A percentile compares a stretch with the other conserved stretches of the same genome.
Evolutionary conservation across 2,797 vertebrate species (phyloP).

Genomic region (Parauchenoglanis ngamensis): DNA sequence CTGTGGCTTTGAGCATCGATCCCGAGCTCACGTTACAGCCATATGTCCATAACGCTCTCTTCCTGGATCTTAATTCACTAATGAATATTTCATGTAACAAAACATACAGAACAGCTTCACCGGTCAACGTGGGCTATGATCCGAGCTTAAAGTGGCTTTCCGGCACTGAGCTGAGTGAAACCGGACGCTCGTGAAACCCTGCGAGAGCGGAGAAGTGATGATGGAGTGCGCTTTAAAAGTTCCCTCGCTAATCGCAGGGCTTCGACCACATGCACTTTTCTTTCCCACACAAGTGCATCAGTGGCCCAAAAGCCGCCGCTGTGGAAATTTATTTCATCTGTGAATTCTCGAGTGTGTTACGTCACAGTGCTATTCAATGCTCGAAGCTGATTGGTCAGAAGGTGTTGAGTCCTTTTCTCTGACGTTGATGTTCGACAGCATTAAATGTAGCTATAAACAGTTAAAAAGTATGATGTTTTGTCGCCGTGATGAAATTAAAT

Average conservation of each 20-base stretch:
- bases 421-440: neutral
- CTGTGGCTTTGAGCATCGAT: neutral
- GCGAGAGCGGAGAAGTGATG: neutral
- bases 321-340: neutral
- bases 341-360: neutral
- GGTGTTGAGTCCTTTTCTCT: neutral
- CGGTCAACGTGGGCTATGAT: neutral
- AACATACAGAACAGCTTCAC: neutral
- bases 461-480: neutral
- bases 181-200: neutral
- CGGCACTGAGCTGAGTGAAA: neutral
- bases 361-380: neutral
- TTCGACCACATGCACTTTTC: neutral
- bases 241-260: neutral
- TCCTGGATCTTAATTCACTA: neutral
- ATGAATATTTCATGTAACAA: conserved; percentile 28
- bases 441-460: neutral
- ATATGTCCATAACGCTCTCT: neutral
- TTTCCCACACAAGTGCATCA: neutral
- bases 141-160: conserved; percentile 11
- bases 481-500: neutral
- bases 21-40: conserved; percentile 28
- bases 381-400: neutral
- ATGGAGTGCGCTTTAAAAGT: neutral
- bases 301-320: no score